Conservation (phyloP, 2,888 invertebrate species). For the Lycocerus yunnanus region DNA sequence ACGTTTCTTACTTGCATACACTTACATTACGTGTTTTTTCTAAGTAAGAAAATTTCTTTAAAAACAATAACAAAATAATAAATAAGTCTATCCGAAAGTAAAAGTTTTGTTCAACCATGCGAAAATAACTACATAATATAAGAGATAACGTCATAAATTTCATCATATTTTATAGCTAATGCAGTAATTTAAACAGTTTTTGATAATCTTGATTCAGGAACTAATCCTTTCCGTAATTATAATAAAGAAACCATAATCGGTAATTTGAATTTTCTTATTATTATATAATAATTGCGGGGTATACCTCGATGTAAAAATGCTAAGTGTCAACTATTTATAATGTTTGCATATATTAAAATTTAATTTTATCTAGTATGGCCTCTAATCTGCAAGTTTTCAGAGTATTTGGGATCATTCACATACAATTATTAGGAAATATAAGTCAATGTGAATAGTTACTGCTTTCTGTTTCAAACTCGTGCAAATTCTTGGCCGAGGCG, state of each 20-base stretch:
- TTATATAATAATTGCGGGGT: not conserved
- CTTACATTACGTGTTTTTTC: not conserved
- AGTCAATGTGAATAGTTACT: not conserved
- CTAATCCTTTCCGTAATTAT: not conserved
- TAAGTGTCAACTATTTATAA: not conserved
- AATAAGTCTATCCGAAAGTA: conserved; percentile 13
- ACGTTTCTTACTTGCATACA: not conserved
- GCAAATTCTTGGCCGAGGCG: not conserved
- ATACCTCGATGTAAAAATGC: not conserved
- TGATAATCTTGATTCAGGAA: conserved; percentile 4
- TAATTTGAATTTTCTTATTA: not conserved
- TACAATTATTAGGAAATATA: not conserved
- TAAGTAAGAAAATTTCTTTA: not conserved
- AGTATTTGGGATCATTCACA: not conserved
- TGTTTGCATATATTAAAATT: not conserved
- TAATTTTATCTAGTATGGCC: not conserved
- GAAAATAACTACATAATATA: conserved; percentile 15
- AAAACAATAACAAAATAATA: not conserved
- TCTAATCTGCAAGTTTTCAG: not conserved
- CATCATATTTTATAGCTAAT: conserved; percentile 12
- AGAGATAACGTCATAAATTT: conserved; percentile 7
- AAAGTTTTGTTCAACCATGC: conserved; percentile 16
- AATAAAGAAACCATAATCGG: not conserved
- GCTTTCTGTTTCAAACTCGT: not conserved
- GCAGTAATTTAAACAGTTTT: conserved; percentile 7